A percentile compares a stretch with the other conserved stretches of the same genome.
These are phyloP conservation scores for Calephelis perditalis DNA, from an alignment of 2,888 invertebrate species.

Conservation along the genomic window DNA sequence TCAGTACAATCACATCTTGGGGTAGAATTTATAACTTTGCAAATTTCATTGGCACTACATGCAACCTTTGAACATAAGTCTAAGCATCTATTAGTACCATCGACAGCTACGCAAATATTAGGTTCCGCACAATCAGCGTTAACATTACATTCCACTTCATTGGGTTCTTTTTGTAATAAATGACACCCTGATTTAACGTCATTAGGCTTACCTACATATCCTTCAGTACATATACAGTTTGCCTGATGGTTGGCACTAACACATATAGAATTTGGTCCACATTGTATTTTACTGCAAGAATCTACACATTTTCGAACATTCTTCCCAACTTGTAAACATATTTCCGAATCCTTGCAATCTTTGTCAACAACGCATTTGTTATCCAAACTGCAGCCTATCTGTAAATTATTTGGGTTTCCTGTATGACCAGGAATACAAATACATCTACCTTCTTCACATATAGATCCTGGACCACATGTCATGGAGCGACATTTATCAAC, in stretches of 20 bases:
- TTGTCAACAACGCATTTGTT: conserved; percentile 89
- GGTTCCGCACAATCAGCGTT: conserved; percentile 86
- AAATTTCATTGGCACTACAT: conserved; percentile 90
- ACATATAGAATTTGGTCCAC: conserved; percentile 93
- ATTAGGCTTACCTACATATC: conserved; percentile 89
- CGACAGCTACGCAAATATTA: conserved; percentile 82
- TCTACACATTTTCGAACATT: conserved; percentile 90
- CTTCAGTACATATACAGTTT: conserved; percentile 90
- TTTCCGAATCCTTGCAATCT: conserved; percentile 89
- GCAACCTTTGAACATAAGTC: conserved; percentile 89
- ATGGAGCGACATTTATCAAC: conserved; percentile 86
- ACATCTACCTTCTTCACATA: conserved; percentile 88
- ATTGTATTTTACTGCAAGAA: conserved; percentile 91
- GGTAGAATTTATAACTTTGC: conserved; percentile 83
- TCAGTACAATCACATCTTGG: conserved; percentile 89
- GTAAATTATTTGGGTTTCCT: conserved; percentile 85
- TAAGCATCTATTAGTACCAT: conserved; percentile 83
- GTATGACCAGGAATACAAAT: conserved; percentile 87
- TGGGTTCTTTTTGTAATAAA: conserved; percentile 78
- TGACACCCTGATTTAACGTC: conserved; percentile 89
- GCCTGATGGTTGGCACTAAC: conserved; percentile 90
- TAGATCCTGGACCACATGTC: conserved; percentile 88
- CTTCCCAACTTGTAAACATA: conserved; percentile 91
- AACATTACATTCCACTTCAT: conserved; percentile 80
- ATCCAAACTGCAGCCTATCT: conserved; percentile 83